Base-by-base conservation (phyloP, 2,888 invertebrate species). In the Arctia plantaginis region DNA sequence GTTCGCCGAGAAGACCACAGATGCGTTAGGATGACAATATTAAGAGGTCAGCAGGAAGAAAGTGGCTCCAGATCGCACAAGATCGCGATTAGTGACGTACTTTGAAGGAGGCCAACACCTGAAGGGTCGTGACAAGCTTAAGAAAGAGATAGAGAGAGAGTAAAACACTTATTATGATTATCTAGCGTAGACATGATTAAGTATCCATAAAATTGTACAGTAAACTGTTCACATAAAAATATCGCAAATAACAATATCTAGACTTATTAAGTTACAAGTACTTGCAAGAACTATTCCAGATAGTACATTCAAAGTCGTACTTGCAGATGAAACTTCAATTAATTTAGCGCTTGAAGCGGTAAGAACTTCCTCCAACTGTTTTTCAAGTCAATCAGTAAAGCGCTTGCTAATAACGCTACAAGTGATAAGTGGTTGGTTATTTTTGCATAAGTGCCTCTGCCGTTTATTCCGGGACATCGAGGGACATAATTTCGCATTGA, bases 401-500 rank as follows among this genome's bases (percentile, higher is more conserved):
- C 75, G 75, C 74, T 79, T 62, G 73, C 72, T 85, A 85, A 83
- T 81, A 78, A 55, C 74, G 47, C 77, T 75, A 81, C 77, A 80
- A 84, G 82, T 81, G 80, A 81, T 86, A 85, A 81, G 81, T 83
- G 77, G 70, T 73, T 80, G 84, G 83, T 77, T 83, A 87, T 88
- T 89, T 88, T 87, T 88, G 89, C 90, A 90, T 90, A 90, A 90
- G 87, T 86, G 84, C 86, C 82, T 76, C 72, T 69, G 41, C 72
- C 78, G 76, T 77, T 87, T 85, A 86, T 88, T 86, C 81, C 82
- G 82, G 79, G 77, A 89, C 87, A 89, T 86, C 84, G 85, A 73
- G 82, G 83, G 86, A 88, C 89, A 87, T 89, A 89, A 89, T 89
- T 88, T 87, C 80, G 75, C 89, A 89, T 90, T 87, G 89, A 87